Conservation (phyloP, 2,113 vertebrate genomes). For the Syngnathoides biaculeatus region DNA sequence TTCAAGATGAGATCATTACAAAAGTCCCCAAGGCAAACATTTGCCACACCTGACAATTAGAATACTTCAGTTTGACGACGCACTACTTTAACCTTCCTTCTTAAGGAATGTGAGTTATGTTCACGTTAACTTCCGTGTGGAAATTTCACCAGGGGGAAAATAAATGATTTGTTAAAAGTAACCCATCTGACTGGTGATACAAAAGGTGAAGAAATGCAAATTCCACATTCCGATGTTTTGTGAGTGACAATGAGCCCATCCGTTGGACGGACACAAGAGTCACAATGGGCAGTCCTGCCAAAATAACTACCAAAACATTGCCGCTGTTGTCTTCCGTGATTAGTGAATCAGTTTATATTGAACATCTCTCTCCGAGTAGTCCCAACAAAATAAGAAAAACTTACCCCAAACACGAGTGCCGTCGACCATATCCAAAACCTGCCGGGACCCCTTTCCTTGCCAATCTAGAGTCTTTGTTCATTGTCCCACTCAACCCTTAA, state of each 20-base stretch:
- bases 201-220: not conserved
- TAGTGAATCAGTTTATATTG: not conserved
- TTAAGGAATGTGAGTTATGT: not conserved
- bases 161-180: not conserved
- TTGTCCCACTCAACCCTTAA: constrained; percentile 37
- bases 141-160: not conserved
- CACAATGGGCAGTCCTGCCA: not conserved
- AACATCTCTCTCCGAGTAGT: constrained; percentile 25
- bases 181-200: not conserved
- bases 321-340: not conserved
- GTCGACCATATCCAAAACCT: constrained; percentile 58
- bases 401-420: constrained; percentile 74
- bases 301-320: not conserved
- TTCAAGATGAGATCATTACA: not conserved
- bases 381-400: constrained; percentile 29
- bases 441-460: constrained; percentile 44
- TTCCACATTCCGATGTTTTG: not conserved
- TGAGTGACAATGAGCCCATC: not conserved
- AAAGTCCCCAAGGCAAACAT: not conserved
- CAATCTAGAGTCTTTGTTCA: constrained; percentile 63
- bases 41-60: constrained; percentile 1
- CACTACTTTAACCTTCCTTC: not conserved
- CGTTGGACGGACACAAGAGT: not conserved
- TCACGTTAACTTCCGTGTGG: not conserved
- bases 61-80: constrained; percentile 3